Conservation (phyloP, 2,113 vertebrate species). For the Albula glossodonta region DNA sequence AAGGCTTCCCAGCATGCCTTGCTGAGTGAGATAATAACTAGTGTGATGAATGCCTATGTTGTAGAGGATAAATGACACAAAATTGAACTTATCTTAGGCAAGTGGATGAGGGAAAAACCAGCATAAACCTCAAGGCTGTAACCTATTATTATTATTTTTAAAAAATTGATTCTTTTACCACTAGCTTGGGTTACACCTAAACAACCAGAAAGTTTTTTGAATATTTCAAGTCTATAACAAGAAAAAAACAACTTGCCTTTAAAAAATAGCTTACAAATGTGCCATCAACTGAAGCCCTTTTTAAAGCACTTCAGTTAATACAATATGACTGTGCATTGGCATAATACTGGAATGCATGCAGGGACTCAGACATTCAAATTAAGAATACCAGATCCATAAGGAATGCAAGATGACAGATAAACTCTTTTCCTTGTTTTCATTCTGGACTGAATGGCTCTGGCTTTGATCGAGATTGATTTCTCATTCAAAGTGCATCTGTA, state of each 20-base stretch:
- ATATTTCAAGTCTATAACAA: neutral
- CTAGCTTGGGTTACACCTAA: too few species aligned
- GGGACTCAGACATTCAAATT: neutral
- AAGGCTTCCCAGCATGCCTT: neutral
- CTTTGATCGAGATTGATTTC: neutral
- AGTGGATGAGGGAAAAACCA: too few species aligned
- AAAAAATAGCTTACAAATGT: neutral
- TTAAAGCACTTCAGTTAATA: neutral
- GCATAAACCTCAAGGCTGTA: too few species aligned
- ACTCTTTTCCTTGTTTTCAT: neutral
- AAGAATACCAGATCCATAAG: neutral
- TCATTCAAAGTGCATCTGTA: neutral
- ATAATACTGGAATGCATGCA: neutral
- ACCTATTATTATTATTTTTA: too few species aligned
- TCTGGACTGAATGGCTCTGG: neutral
- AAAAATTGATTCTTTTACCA: too few species aligned
- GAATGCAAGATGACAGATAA: neutral
- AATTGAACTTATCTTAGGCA: too few species aligned
- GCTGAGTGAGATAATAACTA: too few species aligned
- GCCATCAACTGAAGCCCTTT: neutral
- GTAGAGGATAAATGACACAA: too few species aligned
- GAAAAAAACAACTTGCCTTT: neutral
- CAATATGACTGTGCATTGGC: neutral
- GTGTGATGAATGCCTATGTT: too few species aligned
- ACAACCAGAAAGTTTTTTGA: neutral